Conservation (phyloP, 2,797 vertebrate species). For the Pelodytes ibericus region DNA sequence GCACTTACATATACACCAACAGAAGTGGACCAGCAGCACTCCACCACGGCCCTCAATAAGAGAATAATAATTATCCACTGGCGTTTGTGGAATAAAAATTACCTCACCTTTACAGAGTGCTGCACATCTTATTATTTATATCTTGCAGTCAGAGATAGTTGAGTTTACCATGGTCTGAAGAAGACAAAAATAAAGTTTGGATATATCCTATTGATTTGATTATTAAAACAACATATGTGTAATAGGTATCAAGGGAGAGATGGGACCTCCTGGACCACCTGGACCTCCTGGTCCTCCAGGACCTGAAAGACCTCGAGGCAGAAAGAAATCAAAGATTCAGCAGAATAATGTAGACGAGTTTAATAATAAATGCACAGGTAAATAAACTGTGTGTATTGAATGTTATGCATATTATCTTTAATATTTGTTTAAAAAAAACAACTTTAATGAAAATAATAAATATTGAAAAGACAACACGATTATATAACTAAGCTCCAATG, state of each 20-base stretch:
- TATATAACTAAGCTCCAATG: not conserved
- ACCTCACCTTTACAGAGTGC: too few species aligned
- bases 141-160: too few species aligned
- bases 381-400: slow-evolving; percentile 8
- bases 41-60: too few species aligned
- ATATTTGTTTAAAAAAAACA: not conserved
- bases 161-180: too few species aligned
- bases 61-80: too few species aligned
- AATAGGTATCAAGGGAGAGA: slow-evolving; percentile 77
- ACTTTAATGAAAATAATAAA: not conserved
- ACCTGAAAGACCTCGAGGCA: slow-evolving; percentile 66
- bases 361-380: slow-evolving; percentile 73
- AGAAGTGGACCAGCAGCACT: too few species aligned
- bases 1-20: too few species aligned
- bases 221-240: not conserved
- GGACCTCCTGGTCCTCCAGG: slow-evolving; percentile 77
- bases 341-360: slow-evolving; percentile 67
- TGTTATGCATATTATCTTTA: not conserved
- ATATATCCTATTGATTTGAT: not conserved
- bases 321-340: slow-evolving; percentile 77
- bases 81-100: too few species aligned
- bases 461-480: not conserved
- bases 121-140: too few species aligned
- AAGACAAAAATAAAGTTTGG: too few species aligned
- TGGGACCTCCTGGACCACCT: slow-evolving; percentile 79